A percentile compares a stretch with the other conserved stretches of the same genome.
phyloP scores from a whole-genome alignment of 2,797 vertebrate species.

The Leuciscus waleckii region DNA sequence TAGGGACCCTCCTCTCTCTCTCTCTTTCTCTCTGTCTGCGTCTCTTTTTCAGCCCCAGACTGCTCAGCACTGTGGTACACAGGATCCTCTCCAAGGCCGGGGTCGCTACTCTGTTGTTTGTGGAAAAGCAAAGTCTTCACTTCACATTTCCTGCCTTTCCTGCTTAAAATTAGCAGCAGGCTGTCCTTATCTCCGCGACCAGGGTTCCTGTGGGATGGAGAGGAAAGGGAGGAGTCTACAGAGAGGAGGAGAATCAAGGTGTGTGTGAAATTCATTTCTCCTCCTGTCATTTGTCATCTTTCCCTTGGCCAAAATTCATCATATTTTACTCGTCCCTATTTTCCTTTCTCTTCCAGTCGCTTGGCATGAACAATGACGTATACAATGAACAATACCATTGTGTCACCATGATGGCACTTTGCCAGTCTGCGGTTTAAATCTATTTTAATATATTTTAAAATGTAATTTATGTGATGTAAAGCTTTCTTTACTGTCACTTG shows the following conservation, averaged over 20 bases:
- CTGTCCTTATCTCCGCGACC: constrained; percentile 92
- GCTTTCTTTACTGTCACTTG: too few relatives aligned
- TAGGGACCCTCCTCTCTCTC: constrained; percentile 31
- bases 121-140: constrained; percentile 92
- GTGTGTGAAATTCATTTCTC: constrained; percentile 82
- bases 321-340: constrained; percentile 74
- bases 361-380: background rate
- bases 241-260: constrained; percentile 61
- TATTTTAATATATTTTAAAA: too few relatives aligned
- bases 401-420: constrained; percentile 20
- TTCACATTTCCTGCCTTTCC: constrained; percentile 95
- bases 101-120: constrained; percentile 82
- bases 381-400: background rate
- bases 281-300: constrained; percentile 41
- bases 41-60: constrained; percentile 64
- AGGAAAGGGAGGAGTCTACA: constrained; percentile 56
- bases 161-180: constrained; percentile 90
- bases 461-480: too few relatives aligned
- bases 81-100: constrained; percentile 70
- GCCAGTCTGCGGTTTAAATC: background rate
- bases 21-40: constrained; percentile 61
- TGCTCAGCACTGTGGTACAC: constrained; percentile 69
- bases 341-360: constrained; percentile 48
- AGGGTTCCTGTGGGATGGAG: constrained; percentile 85
- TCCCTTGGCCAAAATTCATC: constrained; percentile 13